Evolutionary conservation across 2,113 vertebrate genomes (phyloP).

Genomic region (Mesoclemmys tuberculata): DNA sequence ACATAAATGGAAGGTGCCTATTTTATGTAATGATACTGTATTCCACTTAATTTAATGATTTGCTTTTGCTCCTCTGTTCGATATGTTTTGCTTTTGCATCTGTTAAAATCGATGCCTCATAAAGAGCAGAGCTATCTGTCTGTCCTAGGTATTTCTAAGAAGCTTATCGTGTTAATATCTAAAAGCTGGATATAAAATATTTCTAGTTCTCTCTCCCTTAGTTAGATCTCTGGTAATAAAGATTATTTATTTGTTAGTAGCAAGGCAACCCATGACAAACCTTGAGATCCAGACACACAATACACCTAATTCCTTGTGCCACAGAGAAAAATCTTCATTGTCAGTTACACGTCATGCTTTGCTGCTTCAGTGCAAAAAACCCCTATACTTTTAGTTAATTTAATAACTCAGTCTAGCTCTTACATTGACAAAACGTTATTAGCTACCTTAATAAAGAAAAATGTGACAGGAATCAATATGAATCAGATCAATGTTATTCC

Average conservation of each 20-base stretch:
- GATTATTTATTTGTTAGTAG: background rate
- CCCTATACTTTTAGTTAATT: background rate
- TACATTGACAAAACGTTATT: background rate
- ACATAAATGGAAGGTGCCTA: background rate
- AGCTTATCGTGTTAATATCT: background rate
- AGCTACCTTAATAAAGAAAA: background rate
- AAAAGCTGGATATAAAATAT: background rate
- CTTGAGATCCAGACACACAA: background rate
- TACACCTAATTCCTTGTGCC: background rate
- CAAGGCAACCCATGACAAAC: background rate
- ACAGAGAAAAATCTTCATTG: background rate
- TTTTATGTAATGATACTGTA: background rate
- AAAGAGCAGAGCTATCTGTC: background rate
- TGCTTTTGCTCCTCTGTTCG: background rate
- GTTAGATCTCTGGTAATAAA: background rate
- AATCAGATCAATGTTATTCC: background rate
- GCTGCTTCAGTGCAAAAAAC: background rate
- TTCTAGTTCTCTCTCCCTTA: background rate
- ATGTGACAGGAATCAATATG: background rate
- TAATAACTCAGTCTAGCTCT: background rate
- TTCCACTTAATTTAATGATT: background rate
- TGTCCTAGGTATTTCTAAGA: background rate
- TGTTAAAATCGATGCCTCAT: background rate
- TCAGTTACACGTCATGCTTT: background rate
- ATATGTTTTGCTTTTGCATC: background rate